Evolutionary conservation across 2,113 vertebrate species (phyloP), one percentile per base, ranked within the genome.

Genomic region (Agelaius phoeniceus): DNA sequence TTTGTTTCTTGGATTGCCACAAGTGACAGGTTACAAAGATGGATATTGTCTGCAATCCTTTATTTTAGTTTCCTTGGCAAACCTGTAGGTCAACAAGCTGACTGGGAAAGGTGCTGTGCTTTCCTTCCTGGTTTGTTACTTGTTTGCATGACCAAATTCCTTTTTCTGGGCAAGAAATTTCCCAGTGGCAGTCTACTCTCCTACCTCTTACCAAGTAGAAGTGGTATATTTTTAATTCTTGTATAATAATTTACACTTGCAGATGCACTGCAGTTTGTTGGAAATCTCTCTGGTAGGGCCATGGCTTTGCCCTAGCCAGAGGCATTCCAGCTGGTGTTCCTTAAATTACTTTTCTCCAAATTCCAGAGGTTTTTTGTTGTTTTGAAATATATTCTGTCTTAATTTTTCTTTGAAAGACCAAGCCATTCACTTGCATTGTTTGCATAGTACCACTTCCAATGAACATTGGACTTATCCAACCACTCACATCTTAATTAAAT

Each of bases 281-380:
- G 44, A 55, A 73, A 13, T 16, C 13, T 23, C 26, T 57, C 39
- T 58, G 51, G 22, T 9, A 30, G 26, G 35, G 27, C 48, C 11
- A 2, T 78, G 61, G 1, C n/a, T 73, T 62, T 75, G 39, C 20
- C 48, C n/a, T 33, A 23, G 16, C 41, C 19, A 35, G 27, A 57
- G 49, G 5, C 7, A 19, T 61, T 85, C 19, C 5, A 2, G 0
- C 15, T 63, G 4, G 1, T 5, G 2, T 46, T 67, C 27, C 20
- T 52, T n/a, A 68, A 44, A 10, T 20, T 2, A 18, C 35, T 61
- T 6, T 48, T 55, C 10, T 71, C 12, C 2, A 7, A 17, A 86
- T 59, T 15, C 22, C 11, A 7, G 26, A 41, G 9, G 0, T 4
- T 68, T 83, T 58, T 16, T 52, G 5, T 22, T 49, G 1, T 15